Percentiles rank a stretch among this genome's conserved stretches.
These are phyloP conservation scores for Sylvilagus floridanus DNA, from an alignment of 2,797 vertebrate species.

Conservation along the genomic window DNA sequence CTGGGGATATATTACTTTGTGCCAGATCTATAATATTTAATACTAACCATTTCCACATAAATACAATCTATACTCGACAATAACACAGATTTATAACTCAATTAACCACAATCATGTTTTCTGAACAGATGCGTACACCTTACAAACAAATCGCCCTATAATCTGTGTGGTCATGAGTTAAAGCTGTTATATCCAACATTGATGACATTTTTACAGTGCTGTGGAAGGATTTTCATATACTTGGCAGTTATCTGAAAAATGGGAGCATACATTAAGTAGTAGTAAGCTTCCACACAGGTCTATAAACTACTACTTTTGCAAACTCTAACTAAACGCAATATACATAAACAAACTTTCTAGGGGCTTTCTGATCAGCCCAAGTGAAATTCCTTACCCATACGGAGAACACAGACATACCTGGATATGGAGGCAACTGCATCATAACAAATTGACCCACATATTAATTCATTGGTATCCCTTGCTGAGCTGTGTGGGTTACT, in stretches of 20 bases:
- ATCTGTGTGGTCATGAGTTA: background rate
- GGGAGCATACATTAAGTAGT: background rate
- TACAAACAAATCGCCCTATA: background rate
- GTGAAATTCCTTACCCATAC: background rate
- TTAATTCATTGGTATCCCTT: background rate
- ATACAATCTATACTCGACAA: background rate
- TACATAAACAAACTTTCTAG: background rate
- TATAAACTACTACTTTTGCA: background rate
- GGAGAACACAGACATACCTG: background rate
- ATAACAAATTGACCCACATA: background rate
- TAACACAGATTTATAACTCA: background rate
- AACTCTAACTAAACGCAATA: background rate
- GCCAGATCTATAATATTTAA: background rate
- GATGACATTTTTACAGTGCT: background rate
- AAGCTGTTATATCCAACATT: background rate
- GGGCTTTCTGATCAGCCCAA: background rate
- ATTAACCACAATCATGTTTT: background rate
- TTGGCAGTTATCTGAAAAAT: background rate
- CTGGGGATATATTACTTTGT: background rate
- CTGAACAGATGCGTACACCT: background rate
- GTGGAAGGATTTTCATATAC: background rate
- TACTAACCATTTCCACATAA: background rate
- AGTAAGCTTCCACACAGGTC: background rate
- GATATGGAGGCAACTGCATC: background rate
- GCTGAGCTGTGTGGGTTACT: accelerated